A percentile compares a stretch with the other conserved stretches of the same genome.
Conservation (phyloP, 2,888 invertebrate genomes). For the Synergus japonicus region DNA sequence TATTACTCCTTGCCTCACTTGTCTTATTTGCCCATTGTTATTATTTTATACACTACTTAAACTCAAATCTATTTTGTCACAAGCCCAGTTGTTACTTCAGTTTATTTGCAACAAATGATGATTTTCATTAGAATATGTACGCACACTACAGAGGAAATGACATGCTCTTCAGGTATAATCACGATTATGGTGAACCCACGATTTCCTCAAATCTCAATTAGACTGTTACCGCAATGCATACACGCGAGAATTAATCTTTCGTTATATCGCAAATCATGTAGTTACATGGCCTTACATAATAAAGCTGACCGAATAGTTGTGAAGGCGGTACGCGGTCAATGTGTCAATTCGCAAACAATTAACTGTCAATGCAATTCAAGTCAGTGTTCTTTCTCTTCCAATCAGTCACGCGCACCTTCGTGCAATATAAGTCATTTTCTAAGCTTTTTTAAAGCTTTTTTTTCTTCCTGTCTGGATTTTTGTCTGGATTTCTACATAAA, state of each 20-base stretch:
- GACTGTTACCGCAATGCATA: slow-evolving; percentile 16
- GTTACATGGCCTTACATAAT: slow-evolving; percentile 23
- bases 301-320: slow-evolving; percentile 3
- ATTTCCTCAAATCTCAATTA: slow-evolving; percentile 40
- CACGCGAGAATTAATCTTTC: slow-evolving; percentile 35
- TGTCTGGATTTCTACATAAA: too few relatives aligned
- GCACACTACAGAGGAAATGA: slow-evolving; percentile 13
- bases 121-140: slow-evolving; percentile 29
- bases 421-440: too few relatives aligned
- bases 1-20: neutral
- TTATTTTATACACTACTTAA: neutral
- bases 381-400: slow-evolving; percentile 12
- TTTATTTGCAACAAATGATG: neutral
- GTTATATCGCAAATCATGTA: neutral
- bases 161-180: slow-evolving; percentile 33
- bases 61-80: neutral
- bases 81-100: neutral
- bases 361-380: neutral
- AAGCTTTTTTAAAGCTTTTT: too few relatives aligned
- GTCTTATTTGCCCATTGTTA: neutral
- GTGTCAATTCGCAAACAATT: slow-evolving; percentile 1
- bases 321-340: neutral
- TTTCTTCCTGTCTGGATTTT: too few relatives aligned
- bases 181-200: slow-evolving; percentile 31
- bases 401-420: neutral